phyloP scores from a whole-genome alignment of 2,888 invertebrate species.

The Drosophila multiciliata region DNA sequence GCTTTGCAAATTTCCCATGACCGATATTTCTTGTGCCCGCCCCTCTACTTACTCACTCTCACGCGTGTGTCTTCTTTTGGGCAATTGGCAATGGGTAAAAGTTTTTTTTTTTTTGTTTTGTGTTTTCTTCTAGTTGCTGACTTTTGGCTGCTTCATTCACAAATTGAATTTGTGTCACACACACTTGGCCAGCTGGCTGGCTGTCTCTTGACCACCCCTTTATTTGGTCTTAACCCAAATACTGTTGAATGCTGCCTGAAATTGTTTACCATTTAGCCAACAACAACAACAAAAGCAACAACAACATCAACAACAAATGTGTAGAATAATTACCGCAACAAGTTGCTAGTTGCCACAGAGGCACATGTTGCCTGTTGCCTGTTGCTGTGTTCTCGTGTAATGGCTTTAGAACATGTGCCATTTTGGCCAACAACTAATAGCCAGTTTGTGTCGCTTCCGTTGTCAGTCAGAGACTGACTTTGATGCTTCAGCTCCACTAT shows the following conservation, averaged over 20 bases:
- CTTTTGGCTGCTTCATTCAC: slow-evolving; percentile 74
- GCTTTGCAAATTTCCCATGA: slow-evolving; percentile 72
- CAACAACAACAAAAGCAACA: slow-evolving; percentile 31
- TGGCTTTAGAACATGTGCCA: slow-evolving; percentile 81
- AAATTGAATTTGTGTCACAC: slow-evolving; percentile 76
- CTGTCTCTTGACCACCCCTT: slow-evolving; percentile 71
- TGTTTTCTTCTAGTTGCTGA: not conserved
- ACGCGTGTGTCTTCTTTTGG: slow-evolving; percentile 66
- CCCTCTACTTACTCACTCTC: slow-evolving; percentile 17
- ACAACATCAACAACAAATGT: slow-evolving; percentile 51
- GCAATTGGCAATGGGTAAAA: slow-evolving; percentile 58
- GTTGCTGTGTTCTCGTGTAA: slow-evolving; percentile 53
- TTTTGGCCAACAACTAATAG: slow-evolving; percentile 80
- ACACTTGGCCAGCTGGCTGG: slow-evolving; percentile 50
- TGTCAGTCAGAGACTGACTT: slow-evolving; percentile 54
- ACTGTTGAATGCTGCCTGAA: slow-evolving; percentile 61
- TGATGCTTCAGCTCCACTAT: slow-evolving; percentile 9
- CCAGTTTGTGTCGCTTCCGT: slow-evolving; percentile 80
- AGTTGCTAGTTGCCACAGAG: slow-evolving; percentile 54
- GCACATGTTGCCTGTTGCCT: slow-evolving; percentile 61
- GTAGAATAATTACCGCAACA: slow-evolving; percentile 63
- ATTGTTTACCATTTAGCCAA: slow-evolving; percentile 77
- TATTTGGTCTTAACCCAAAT: slow-evolving; percentile 81
- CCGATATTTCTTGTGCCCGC: slow-evolving; percentile 60
- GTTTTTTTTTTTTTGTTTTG: slow-evolving; percentile 29